Conservation (phyloP, 2,888 invertebrate species). For the Lycocerus yunnanus region DNA sequence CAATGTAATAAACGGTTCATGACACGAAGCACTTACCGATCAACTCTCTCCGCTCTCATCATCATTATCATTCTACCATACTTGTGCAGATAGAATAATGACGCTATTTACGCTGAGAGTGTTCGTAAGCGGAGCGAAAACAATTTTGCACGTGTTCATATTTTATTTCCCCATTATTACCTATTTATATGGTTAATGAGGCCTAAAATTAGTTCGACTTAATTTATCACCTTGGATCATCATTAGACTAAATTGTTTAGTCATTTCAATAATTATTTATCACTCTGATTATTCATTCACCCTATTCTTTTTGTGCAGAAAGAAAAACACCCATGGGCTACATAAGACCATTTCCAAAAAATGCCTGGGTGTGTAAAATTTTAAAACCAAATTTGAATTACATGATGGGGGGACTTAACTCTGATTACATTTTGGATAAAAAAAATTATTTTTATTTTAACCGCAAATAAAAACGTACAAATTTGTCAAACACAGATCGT, state of each 20-base stretch:
- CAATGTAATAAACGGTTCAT: constrained; percentile 35
- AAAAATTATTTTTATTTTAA: too few species aligned
- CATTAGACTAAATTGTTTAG: background rate
- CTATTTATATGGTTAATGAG: constrained; percentile 17
- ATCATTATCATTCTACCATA: constrained; percentile 24
- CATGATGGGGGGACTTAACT: too few species aligned
- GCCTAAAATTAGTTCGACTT: constrained; percentile 14
- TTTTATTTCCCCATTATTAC: constrained; percentile 17
- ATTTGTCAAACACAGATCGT: too few species aligned
- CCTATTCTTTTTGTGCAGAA: background rate
- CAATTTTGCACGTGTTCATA: constrained; percentile 33
- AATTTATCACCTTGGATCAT: constrained; percentile 9
- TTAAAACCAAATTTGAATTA: too few species aligned
- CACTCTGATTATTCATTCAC: background rate
- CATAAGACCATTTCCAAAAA: too few species aligned
- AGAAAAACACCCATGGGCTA: too few species aligned
- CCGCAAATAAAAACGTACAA: too few species aligned
- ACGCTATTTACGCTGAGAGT: constrained; percentile 31
- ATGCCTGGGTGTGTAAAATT: too few species aligned
- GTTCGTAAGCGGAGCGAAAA: constrained; percentile 21
- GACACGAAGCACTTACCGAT: constrained; percentile 27
- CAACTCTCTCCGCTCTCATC: constrained; percentile 11
- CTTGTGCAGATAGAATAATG: constrained; percentile 41
- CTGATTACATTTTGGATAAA: too few species aligned
- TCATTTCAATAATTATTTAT: background rate